Base-by-base conservation (phyloP, 92 coral and sea anemone species). In the Scolanthus callimorphus region DNA sequence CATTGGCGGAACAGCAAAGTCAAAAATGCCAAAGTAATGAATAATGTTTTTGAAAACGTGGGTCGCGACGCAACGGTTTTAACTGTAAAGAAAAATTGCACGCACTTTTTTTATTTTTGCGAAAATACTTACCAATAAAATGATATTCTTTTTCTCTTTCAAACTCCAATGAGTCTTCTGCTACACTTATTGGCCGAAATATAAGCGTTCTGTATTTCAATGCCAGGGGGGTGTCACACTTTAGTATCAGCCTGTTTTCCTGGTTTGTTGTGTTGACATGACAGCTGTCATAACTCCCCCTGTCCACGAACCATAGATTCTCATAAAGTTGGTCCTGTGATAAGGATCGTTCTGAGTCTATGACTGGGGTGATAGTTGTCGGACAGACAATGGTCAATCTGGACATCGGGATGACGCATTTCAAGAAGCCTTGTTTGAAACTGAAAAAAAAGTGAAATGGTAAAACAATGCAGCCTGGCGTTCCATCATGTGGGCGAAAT, bases 71-170 rank as follows among this genome's bases (percentile, higher is more conserved):
- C n/a, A n/a, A n/a, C n/a, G n/a, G n/a, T n/a, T n/a, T n/a, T n/a
- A n/a, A n/a, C n/a, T n/a, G n/a, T n/a, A n/a, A n/a, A n/a, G n/a
- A n/a, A n/a, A n/a, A n/a, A n/a, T n/a, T n/a, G n/a, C n/a, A n/a
- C n/a, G n/a, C n/a, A n/a, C n/a, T n/a, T n/a, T n/a, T n/a, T n/a
- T n/a, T n/a, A n/a, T n/a, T n/a, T n/a, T n/a, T n/a, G n/a, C n/a
- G n/a, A n/a, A n/a, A n/a, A n/a, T n/a, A 59, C 91, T 68, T 47
- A 88, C 96, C 89, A n/a, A 88, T 69, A 29, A 83, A 57, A 41
- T 78, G 83, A 47, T 88, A 88, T 11, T 78, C 68, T 21, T 57
- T 65, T 25, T 87, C 96, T 0, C 65, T 54, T 1, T 69, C 51
- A 62, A 78, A 88, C 52, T 56, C 65, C n/a, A 63, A 63, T 17